Conservation (phyloP, 2,797 vertebrate genomes). For the Rhinatrema bivittatum region DNA sequence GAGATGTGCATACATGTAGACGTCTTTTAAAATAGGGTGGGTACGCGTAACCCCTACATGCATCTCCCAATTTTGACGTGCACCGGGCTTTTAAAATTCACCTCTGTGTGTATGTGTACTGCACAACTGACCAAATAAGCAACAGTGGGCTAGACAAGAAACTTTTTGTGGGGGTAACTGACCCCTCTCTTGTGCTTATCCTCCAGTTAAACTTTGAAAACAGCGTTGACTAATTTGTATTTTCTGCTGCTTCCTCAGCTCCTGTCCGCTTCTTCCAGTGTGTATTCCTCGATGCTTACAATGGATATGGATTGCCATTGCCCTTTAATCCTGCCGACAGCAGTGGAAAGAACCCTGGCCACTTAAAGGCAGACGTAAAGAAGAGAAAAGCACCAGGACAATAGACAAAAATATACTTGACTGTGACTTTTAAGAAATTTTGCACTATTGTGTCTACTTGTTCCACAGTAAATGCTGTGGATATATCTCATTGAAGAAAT, state of each 20-base stretch:
- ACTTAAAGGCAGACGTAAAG: slow-evolving; percentile 51
- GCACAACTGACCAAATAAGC: too few species aligned
- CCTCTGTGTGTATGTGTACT: too few species aligned
- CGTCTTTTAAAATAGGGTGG: too few species aligned
- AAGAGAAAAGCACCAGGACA: slow-evolving; percentile 61
- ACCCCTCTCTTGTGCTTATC: too few species aligned
- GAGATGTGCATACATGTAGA: too few species aligned
- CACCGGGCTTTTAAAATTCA: too few species aligned
- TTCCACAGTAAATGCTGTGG: slow-evolving; percentile 23
- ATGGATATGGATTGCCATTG: slow-evolving; percentile 67
- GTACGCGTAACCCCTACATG: too few species aligned
- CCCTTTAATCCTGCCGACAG: slow-evolving; percentile 53
- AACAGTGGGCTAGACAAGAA: too few species aligned
- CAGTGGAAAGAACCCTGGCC: slow-evolving; percentile 42
- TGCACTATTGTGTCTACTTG: slow-evolving; percentile 34
- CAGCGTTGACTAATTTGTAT: background rate
- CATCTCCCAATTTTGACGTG: too few species aligned
- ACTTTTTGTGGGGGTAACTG: too few species aligned
- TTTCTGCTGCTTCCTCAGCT: slow-evolving; percentile 49
- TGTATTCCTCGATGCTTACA: slow-evolving; percentile 78
- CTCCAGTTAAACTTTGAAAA: too few species aligned
- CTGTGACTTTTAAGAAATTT: slow-evolving; percentile 14
- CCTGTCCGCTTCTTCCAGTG: slow-evolving; percentile 91
- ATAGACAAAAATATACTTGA: slow-evolving; percentile 38
- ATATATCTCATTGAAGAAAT: slow-evolving; percentile 13